Conservation (phyloP, 2,888 invertebrate species). For the Pseudoips prasinana region DNA sequence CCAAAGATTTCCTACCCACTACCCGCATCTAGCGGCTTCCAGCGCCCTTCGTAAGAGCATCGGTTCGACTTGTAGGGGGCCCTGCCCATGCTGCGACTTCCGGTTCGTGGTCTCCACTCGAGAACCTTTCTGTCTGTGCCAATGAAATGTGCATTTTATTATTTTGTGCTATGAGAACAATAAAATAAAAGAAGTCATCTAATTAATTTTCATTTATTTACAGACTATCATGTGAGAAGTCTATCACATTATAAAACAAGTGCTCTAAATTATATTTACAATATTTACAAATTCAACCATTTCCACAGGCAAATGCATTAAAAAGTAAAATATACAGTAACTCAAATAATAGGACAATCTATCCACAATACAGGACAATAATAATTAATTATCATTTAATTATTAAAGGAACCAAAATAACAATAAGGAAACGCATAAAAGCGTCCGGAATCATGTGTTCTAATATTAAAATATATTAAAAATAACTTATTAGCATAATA, state of each 20-base stretch:
- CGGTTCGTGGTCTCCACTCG: too few relatives aligned
- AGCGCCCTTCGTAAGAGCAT: too few relatives aligned
- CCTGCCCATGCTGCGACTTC: too few relatives aligned
- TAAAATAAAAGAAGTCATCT: constrained; percentile 43
- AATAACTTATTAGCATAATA: constrained; percentile 49
- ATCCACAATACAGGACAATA: constrained; percentile 27
- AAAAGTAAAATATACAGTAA: constrained; percentile 39
- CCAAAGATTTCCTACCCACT: too few relatives aligned
- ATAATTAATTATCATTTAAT: constrained; percentile 38
- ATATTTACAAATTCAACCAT: constrained; percentile 41
- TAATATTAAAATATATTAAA: constrained; percentile 40
- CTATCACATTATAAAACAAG: constrained; percentile 79
- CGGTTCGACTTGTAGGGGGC: too few relatives aligned
- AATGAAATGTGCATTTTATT: too few relatives aligned
- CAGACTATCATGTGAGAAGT: constrained; percentile 70
- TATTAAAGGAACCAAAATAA: constrained; percentile 52
- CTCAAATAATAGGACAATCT: constrained; percentile 41
- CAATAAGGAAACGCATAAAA: constrained; percentile 49
- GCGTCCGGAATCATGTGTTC: constrained; percentile 37
- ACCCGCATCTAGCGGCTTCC: too few relatives aligned
- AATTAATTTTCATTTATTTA: constrained; percentile 79
- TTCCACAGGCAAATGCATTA: constrained; percentile 59
- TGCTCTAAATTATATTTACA: constrained; percentile 72
- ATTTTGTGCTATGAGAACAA: too few relatives aligned
- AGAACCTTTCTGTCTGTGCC: too few relatives aligned